Base-by-base conservation (phyloP, 2,888 invertebrate genomes). In the Calameuta filiformis region DNA sequence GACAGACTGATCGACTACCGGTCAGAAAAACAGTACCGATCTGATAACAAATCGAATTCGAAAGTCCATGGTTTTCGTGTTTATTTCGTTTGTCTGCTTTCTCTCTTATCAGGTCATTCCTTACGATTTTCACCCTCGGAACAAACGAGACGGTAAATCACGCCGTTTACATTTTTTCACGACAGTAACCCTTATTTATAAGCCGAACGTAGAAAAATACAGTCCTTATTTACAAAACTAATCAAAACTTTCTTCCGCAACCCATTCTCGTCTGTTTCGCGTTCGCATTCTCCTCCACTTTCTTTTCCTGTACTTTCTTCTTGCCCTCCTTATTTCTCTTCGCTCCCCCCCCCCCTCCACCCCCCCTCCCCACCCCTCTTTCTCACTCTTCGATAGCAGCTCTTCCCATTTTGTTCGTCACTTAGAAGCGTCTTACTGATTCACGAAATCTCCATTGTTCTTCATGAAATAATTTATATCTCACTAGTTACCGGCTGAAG, bases 171-270 rank as follows among this genome's bases (percentile, higher is more conserved):
- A 56, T 23, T 23, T 6, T 6, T 56, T 9, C 56, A 56, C 56
- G 56, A 23, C 56, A 56, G 23, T 56, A 56, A 56, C 9, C 56
- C 23, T 56, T n/a, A n/a, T 23, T 56, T 56, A 56, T 56, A 56
- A 56, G 80, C 80, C 83, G 81, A 88, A 87, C 83, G 85, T 87
- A 88, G 84, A 88, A 88, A 88, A 88, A 88, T 88, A 88, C 80
- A 82, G 85, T 85, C 80, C 86, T 83, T 86, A 88, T 88, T 82
- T 88, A 88, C 88, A 88, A 88, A 85, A 87, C 84, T 83, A 82
- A 73, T 68, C 56, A 56, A 56, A 56, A 56, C 56, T 56, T 56
- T 56, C 56, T 56, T 23, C 2, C 56, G 23, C 56, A 9, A 9
- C 56, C 23, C 23, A 56, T 56, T 56, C 6, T 23, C 40, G 9